phyloP scores from a whole-genome alignment of 2,797 vertebrate genomes.

The Lacerta viridis region DNA sequence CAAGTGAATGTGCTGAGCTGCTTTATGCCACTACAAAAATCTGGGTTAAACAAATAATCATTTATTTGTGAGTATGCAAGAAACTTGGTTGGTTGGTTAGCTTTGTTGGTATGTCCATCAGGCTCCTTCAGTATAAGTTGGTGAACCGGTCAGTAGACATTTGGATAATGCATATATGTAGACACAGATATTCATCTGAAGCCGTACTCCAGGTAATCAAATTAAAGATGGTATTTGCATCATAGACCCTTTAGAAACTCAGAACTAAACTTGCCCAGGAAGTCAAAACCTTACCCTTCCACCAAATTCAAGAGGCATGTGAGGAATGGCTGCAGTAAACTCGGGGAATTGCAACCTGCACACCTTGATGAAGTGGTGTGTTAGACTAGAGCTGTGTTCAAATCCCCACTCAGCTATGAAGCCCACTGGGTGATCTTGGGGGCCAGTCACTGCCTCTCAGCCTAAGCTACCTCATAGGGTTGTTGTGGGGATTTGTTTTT shows the following conservation, averaged over 20 bases:
- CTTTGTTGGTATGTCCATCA: neutral
- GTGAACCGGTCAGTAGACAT: neutral
- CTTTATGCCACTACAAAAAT: neutral
- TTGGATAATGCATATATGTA: neutral
- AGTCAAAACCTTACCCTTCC: neutral
- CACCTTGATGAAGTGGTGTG: too few relatives aligned
- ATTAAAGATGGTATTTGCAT: neutral
- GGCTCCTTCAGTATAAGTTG: neutral
- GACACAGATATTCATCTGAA: neutral
- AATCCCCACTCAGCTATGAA: too few relatives aligned
- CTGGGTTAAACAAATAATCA: neutral
- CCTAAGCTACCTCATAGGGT: too few relatives aligned
- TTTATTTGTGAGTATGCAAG: neutral
- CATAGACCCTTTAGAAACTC: neutral
- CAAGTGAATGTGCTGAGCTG: neutral
- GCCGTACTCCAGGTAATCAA: neutral
- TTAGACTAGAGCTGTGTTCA: too few relatives aligned
- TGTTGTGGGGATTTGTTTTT: too few relatives aligned
- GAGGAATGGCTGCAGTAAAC: neutral
- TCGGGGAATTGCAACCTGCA: neutral
- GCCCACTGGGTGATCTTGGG: too few relatives aligned
- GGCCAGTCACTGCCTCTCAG: too few relatives aligned
- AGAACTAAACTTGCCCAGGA: neutral
- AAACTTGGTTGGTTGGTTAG: neutral
- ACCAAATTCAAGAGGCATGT: neutral